Evolutionary conservation across 2,113 vertebrate genomes (phyloP), one percentile per base, ranked within the genome.

Genomic region (Engystomops pustulosus): DNA sequence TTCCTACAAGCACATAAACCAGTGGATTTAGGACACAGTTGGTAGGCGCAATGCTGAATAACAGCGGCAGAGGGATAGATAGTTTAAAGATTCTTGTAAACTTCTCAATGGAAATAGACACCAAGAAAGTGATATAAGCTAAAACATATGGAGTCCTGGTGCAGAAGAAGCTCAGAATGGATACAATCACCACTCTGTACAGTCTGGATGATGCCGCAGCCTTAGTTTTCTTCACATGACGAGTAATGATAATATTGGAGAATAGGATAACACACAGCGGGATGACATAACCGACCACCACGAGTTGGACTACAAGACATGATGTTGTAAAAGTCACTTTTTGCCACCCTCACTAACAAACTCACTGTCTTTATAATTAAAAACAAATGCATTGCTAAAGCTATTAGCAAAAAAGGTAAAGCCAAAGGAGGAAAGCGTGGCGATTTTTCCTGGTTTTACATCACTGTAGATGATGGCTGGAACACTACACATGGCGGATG

Each of bases 11-110:
- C 4, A 79, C 77, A 45, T 79, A 79, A 1, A 79, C 60, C 17
- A 79, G 6, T 6, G 77, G 77, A 17, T 79, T 79, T 27, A 79
- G 58, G 36, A 58, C 45, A 41, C 58, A 44, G 38, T 67, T 65
- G 10, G 25, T 41, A 10, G 58, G 25, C 4, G 58, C n/a, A 27
- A 65, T 67, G 58, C 58, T 67, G 55, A 14, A 44, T 3, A 79
- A 41, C 3, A 79, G 55, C 0, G 23, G 34, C 6, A 41, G 1
- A 44, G 47, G 7, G 0, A 18, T 6, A 45, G 12, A 27, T 2
- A 65, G 34, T 44, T 79, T 79, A 65, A 25, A 27, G 6, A 47
- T 20, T 7, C 65, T 8, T 8, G 14, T 44, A 1, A 79, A 8
- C 23, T 79, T 32, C 32, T 45, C 10, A 20, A 14, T 65, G n/a